Evolutionary conservation across 2,797 vertebrate genomes (phyloP), one percentile per base, ranked within the genome.

Genomic region (Galagoides demidoff): DNA sequence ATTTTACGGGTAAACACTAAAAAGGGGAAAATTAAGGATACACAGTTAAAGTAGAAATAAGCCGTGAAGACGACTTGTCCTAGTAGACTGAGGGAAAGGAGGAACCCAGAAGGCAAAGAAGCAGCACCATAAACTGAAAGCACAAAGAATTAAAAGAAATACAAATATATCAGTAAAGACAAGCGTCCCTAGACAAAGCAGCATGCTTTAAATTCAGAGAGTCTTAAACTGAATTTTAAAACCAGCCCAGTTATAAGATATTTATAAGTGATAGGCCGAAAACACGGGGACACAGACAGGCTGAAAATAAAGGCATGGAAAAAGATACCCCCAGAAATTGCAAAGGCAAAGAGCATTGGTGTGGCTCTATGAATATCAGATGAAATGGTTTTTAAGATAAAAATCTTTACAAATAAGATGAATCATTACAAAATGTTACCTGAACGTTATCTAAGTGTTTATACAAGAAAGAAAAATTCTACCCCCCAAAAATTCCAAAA

Each of bases 341-440:
- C 14, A 49, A 64, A 55, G 45, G 25, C 63, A 91, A 34, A 86
- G 27, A 31, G 43, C 85, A n/a, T 4, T 57, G 8, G 7, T 64
- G 11, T 76, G 13, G 34, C 14, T 85, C 22, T 74, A 14, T 74
- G 17, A 45, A 34, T 86, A 71, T 23, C 70, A 78, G 59, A 76
- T 70, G 31, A 86, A 82, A 86, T 45, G 10, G 3, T 57, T 79
- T 63, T 68, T 63, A 96, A 70, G n/a, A 20, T 64, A 77, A 87
- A 85, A 93, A 73, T 16, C 70, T 71, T 12, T 81, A 93, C 71
- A 27, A 95, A 91, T 70, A 94, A 92, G 37, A 55, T 52, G 43
- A 83, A 39, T 6, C 25, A 66, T 57, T 85, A 37, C 10, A 39
- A 81, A 63, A 66, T 25, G 14, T 52, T 52, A 52, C 4, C 49